Base-by-base conservation (phyloP, 2,888 invertebrate species). In the Drosophila parthenogenetica region DNA sequence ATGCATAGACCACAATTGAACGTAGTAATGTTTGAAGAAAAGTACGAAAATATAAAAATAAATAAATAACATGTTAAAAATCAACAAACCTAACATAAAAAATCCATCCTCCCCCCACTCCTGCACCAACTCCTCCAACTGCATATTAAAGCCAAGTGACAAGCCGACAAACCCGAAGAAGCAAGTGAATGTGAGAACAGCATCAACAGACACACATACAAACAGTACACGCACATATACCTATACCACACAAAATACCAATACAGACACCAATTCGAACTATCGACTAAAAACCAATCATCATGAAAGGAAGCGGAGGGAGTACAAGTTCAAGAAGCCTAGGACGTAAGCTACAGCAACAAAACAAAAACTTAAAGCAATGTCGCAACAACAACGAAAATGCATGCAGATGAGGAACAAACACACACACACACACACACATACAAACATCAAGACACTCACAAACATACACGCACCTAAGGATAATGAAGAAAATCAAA, bases 191-290 rank as follows among this genome's bases (percentile, higher is more conserved):
- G 35, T 35, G 13, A n/a, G n/a, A 13, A 35, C 13, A 13, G 8
- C 17, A 35, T 35, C 35, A 35, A 49, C 32, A 17, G 35, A 17
- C 32, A 35, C 32, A n/a, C 13, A 17, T 7, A 16, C 35, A n/a
- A 49, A 49, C 32, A 35, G 13, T 17, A 35, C 32, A 49, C 17
- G 5, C 7, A 32, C 32, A 32, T 13, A 17, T 3, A 49, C 32
- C 17, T n/a, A 19, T 35, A 35, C 29, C 32, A 48, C 48, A 17
- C 3, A 13, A 35, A 35, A 35, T 29, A 29, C 29, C 8, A 29
- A 29, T 29, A 48, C 46, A 16, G 48, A 48, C 29, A 32, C 14
- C 46, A 25, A 25, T 25, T 46, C 46, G 22, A 46, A 46, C 46
- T 14, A 5, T 46, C 25, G 11, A 29, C 55, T 35, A 37, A 58